These are phyloP conservation scores for Argynnis bischoffii DNA, from an alignment of 2,888 invertebrate species.

Conservation along the genomic window DNA sequence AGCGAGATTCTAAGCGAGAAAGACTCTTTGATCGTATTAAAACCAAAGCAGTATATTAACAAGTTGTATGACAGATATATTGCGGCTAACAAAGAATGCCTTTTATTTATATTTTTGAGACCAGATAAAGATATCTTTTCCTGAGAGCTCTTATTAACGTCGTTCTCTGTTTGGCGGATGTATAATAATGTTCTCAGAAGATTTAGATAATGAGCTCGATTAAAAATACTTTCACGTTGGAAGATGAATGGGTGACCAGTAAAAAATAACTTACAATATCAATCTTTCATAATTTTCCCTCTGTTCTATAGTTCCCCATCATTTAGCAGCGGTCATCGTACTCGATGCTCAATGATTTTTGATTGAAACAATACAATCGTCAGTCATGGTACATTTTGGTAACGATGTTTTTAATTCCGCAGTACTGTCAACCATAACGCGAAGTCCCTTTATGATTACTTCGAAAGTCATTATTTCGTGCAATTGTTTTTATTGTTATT, in stretches of 20 bases:
- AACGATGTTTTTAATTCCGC: slow-evolving; percentile 61
- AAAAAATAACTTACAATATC: slow-evolving; percentile 6
- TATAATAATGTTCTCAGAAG: slow-evolving; percentile 31
- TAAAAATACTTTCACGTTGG: slow-evolving; percentile 9
- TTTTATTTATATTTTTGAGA: slow-evolving; percentile 53
- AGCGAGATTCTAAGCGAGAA: slow-evolving; percentile 59
- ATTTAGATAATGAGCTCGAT: slow-evolving; percentile 27
- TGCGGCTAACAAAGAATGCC: slow-evolving; percentile 61
- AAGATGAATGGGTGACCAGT: background rate
- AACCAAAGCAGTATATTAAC: slow-evolving; percentile 73
- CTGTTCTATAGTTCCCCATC: slow-evolving; percentile 61
- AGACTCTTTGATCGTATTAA: slow-evolving; percentile 71
- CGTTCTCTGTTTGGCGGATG: slow-evolving; percentile 33
- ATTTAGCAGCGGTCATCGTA: slow-evolving; percentile 77
- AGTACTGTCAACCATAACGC: slow-evolving; percentile 55
- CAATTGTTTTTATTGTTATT: slow-evolving; percentile 43
- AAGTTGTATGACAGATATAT: slow-evolving; percentile 78
- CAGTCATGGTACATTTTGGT: slow-evolving; percentile 61
- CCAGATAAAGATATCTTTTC: slow-evolving; percentile 39
- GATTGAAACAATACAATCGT: slow-evolving; percentile 73
- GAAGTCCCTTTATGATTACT: slow-evolving; percentile 44
- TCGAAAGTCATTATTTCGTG: slow-evolving; percentile 46
- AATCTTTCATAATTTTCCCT: slow-evolving; percentile 6
- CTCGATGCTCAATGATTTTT: slow-evolving; percentile 72
- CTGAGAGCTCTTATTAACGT: slow-evolving; percentile 34